Percentiles rank a stretch among this genome's conserved stretches.
phyloP scores from a whole-genome alignment of 2,888 invertebrate genomes.

The Arrhopalites spinosus region DNA sequence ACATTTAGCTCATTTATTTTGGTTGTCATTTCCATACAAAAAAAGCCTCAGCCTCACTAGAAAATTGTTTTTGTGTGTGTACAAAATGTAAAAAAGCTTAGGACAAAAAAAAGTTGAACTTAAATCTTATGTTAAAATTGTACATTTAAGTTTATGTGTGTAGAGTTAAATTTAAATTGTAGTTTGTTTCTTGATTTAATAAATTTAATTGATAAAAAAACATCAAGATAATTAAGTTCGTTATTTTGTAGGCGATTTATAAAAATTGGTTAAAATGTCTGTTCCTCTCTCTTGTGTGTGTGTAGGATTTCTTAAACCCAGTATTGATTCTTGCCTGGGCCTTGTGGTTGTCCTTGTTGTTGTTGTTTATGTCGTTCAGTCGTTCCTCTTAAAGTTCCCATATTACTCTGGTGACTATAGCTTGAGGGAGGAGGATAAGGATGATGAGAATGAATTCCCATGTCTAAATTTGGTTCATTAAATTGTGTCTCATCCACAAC shows the following conservation, averaged over 20 bases:
- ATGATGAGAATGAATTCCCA: slow-evolving; percentile 30
- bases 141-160: too few species aligned
- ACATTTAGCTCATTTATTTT: too few species aligned
- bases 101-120: too few species aligned
- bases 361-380: slow-evolving; percentile 31
- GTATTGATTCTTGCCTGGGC: slow-evolving; percentile 54
- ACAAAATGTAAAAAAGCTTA: too few species aligned
- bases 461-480: slow-evolving; percentile 37
- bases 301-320: slow-evolving; percentile 49
- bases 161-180: too few species aligned
- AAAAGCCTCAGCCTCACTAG: too few species aligned
- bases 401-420: slow-evolving; percentile 16
- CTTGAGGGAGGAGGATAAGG: slow-evolving; percentile 20
- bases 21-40: too few species aligned
- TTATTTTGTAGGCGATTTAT: too few species aligned
- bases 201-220: too few species aligned
- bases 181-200: too few species aligned
- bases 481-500: slow-evolving; percentile 48
- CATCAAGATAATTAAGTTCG: not conserved
- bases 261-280: not conserved
- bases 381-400: slow-evolving; percentile 39
- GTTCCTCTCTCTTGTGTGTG: not conserved
- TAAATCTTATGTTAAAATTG: too few species aligned
- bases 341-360: slow-evolving; percentile 15
- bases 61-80: too few species aligned